Base-by-base conservation (phyloP, 2,113 vertebrate species). In the Macheiramphus alcinus region DNA sequence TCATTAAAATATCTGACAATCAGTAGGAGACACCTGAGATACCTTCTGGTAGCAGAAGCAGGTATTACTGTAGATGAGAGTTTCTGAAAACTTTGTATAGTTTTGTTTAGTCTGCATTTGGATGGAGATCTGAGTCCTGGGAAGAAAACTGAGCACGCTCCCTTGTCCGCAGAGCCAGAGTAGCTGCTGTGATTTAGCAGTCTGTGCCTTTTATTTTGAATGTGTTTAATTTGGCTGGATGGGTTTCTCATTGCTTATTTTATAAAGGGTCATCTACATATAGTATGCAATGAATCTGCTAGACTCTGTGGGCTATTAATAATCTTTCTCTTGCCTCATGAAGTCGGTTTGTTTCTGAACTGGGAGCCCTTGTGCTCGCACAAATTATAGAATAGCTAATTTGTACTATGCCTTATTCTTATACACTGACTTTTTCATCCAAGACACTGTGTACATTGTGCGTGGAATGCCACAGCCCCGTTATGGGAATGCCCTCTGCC, bases 381-480 rank as follows among this genome's bases (percentile, higher is more conserved):
- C 2, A 40, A 38, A 73, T 38, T 86, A 55, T 78, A 48, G 83
- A 94, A 91, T 32, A 67, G 83, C 80, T 79, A 76, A 72, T 93
- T 80, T 93, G 43, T 92, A 12, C 74, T 55, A 10, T 62, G 87
- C 36, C 48, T 91, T 81, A 75, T 95, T 95, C 84, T 94, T 73
- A 65, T 2, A 89, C 68, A 53, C 62, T 84, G 83, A 80, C 61
- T 72, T 91, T 75, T 94, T 95, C 73, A 78, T 40, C 47, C 63
- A 21, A 83, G 84, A 95, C 94, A 95, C 50, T 85, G 84, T 7
- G 45, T 8, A 70, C 71, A 80, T 95, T 96, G 91, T 97, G 66
- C 17, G 9, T 40, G 38, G 50, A 91, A 87, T n/a, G 71, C 82
- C 93, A 62, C 56, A 59, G 66, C 47, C 62, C 66, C 3, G 0